These are phyloP conservation scores for Chloropsis cyanopogon DNA, from an alignment of 2,113 vertebrate species.

Conservation along the genomic window DNA sequence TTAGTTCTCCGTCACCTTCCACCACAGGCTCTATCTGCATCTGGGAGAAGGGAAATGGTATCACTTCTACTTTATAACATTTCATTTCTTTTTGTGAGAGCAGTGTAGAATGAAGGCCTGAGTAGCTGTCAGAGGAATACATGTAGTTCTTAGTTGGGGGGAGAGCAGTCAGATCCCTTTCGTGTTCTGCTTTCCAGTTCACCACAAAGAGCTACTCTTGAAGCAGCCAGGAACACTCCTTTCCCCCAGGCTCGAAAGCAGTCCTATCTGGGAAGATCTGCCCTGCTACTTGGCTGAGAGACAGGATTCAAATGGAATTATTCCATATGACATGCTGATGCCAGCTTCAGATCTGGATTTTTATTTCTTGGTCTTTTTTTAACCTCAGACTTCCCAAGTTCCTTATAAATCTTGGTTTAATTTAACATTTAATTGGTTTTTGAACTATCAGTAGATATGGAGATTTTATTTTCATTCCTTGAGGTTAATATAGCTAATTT, in stretches of 20 bases:
- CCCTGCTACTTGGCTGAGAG: conserved; percentile 38
- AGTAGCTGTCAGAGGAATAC: background rate
- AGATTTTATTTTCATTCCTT: conserved; percentile 1
- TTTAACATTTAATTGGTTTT: background rate
- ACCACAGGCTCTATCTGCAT: background rate
- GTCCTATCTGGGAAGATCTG: conserved; percentile 58
- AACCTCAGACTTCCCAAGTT: background rate
- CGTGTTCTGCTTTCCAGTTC: conserved; percentile 18
- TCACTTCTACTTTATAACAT: background rate
- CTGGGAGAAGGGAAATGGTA: background rate
- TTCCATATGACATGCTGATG: conserved; percentile 46
- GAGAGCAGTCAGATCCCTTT: background rate
- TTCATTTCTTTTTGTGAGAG: background rate
- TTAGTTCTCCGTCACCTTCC: rapidly evolving
- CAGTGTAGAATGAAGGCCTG: background rate
- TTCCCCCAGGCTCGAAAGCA: conserved; percentile 53
- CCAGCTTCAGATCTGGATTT: conserved; percentile 42
- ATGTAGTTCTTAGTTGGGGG: background rate
- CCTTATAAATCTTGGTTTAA: conserved; percentile 1
- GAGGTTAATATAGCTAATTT: background rate
- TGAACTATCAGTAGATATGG: background rate
- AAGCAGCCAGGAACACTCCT: conserved; percentile 47
- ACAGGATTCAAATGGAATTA: conserved; percentile 54
- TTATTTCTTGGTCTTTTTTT: conserved; percentile 34
- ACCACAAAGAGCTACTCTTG: conserved; percentile 30